Evolutionary conservation across 2,797 vertebrate species (phyloP).

Genomic region (Eleutherodactylus coqui): DNA sequence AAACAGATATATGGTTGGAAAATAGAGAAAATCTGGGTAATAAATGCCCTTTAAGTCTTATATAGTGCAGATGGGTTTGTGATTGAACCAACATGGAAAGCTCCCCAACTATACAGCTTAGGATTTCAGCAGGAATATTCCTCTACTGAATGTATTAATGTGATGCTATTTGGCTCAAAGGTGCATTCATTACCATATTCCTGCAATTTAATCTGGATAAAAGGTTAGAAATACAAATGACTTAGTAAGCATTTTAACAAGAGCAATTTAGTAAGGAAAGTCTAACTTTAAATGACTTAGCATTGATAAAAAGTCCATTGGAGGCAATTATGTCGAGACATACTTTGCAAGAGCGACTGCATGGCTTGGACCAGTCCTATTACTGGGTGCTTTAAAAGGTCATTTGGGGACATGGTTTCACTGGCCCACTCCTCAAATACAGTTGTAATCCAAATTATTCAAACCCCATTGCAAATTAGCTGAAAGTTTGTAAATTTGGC

Average conservation of each 20-base stretch:
- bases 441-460: not conserved
- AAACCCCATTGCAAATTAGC: too few relatives aligned
- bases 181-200: constrained; percentile 36
- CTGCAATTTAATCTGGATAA: constrained; percentile 57
- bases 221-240: constrained; percentile 46
- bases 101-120: not conserved
- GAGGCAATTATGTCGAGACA: constrained; percentile 11
- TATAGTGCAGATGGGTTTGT: not conserved
- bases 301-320: constrained; percentile 30
- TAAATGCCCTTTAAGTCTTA: not conserved
- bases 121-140: not conserved
- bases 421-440: not conserved
- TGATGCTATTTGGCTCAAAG: constrained; percentile 11
- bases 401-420: not conserved
- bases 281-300: constrained; percentile 33
- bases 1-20: too few relatives aligned
- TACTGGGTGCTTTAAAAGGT: not conserved
- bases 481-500: too few relatives aligned
- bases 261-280: constrained; percentile 12
- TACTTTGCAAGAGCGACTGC: not conserved
- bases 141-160: not conserved
- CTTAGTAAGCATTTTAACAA: constrained; percentile 43
- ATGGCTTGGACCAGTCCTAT: not conserved
- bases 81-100: not conserved
- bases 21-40: not conserved